phyloP scores from a whole-genome alignment of 2,113 vertebrate genomes.

The human (Homo sapiens) region DNA sequence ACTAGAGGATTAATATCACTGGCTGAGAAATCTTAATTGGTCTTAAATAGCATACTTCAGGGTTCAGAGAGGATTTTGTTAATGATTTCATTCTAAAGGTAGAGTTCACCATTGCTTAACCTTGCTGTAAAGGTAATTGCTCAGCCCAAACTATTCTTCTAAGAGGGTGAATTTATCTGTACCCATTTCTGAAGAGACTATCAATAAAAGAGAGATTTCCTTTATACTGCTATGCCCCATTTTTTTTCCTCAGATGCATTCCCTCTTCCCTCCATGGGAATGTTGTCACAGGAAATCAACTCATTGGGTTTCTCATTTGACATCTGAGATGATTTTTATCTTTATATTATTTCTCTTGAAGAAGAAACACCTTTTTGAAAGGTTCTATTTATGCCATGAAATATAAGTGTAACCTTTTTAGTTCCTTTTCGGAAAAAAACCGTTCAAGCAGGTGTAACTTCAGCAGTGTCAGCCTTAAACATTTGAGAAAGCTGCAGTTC shows the following conservation, averaged over 20 bases:
- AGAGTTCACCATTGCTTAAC: constrained; percentile 57
- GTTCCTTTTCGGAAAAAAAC: background rate
- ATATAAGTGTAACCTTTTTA: constrained; percentile 32
- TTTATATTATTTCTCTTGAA: constrained; percentile 61
- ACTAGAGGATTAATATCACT: constrained; percentile 15
- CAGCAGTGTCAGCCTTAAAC: background rate
- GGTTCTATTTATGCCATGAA: constrained; percentile 56
- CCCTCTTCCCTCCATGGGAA: background rate
- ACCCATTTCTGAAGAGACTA: constrained; percentile 36
- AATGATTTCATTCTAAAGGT: constrained; percentile 64
- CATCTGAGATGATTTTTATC: constrained; percentile 58
- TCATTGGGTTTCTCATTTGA: constrained; percentile 29
- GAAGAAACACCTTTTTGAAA: constrained; percentile 53
- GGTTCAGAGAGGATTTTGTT: constrained; percentile 53
- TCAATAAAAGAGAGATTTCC: constrained; percentile 18
- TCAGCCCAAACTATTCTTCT: constrained; percentile 52
- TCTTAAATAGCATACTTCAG: constrained; percentile 54
- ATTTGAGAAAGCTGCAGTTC: background rate
- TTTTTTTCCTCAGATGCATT: background rate
- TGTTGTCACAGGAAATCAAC: constrained; percentile 45
- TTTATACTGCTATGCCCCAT: background rate
- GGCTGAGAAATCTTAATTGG: constrained; percentile 61
- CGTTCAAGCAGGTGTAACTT: constrained; percentile 38
- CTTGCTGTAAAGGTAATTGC: constrained; percentile 54
- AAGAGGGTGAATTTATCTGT: constrained; percentile 33